A percentile compares a stretch with the other conserved stretches of the same genome.
Evolutionary conservation across 1,140 invertebrate genomes (phyloP).

Genomic region (Temnothorax nylanderi): DNA sequence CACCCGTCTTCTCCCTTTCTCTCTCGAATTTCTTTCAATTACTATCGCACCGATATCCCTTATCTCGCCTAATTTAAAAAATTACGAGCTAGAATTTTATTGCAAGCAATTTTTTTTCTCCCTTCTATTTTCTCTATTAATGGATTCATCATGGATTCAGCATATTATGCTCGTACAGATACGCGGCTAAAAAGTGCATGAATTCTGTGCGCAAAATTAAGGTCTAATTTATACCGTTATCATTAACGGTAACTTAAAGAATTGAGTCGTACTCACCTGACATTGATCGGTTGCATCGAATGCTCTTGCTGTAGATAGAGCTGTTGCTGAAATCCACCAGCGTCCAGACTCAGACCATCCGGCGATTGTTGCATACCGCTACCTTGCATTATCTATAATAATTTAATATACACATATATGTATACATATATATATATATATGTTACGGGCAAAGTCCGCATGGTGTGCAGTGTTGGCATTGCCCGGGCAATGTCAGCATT

Average conservation of each 20-base stretch:
- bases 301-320: conserved; percentile 87
- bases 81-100: not conserved
- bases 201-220: not conserved
- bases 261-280: conserved; percentile 78
- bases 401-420: conserved; percentile 27
- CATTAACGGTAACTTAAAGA: not conserved
- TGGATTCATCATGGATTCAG: not conserved
- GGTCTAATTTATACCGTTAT: not conserved
- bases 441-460: too few species aligned
- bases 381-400: conserved; percentile 84
- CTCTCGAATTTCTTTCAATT: conserved; percentile 1
- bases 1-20: not conserved
- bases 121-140: not conserved
- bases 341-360: conserved; percentile 89
- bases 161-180: not conserved
- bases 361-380: conserved; percentile 89
- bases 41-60: not conserved
- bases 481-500: too few species aligned
- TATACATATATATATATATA: not conserved
- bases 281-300: conserved; percentile 84
- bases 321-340: conserved; percentile 90
- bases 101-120: not conserved
- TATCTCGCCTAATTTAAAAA: not conserved
- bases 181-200: not conserved
- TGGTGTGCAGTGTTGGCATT: too few species aligned